Conservation (phyloP, 2,113 vertebrate species). For the Corythornis vintsioides region DNA sequence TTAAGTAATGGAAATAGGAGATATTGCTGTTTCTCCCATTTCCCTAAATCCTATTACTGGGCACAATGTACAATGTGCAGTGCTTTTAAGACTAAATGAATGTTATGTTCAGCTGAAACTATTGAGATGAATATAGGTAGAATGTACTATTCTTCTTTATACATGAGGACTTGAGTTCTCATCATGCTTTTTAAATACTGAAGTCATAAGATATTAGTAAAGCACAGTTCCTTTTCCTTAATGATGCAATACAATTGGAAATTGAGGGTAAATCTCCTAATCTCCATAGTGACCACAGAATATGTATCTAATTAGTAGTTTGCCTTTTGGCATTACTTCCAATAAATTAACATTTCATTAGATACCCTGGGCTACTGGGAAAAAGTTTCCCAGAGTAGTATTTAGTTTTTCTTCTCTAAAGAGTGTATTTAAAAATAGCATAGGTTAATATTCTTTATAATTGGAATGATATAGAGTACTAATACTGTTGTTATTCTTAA, state of each 20-base stretch:
- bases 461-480: background rate
- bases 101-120: background rate
- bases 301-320: constrained; percentile 52
- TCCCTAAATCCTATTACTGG: background rate
- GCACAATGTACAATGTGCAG: background rate
- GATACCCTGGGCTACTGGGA: background rate
- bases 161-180: constrained; percentile 1
- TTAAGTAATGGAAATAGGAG: background rate
- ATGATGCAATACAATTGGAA: constrained; percentile 46
- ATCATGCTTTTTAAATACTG: background rate
- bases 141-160: background rate
- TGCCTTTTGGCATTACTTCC: constrained; percentile 59
- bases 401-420: background rate
- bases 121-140: background rate
- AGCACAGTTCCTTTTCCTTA: constrained; percentile 6
- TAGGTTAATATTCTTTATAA: constrained; percentile 7
- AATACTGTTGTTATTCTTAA: background rate
- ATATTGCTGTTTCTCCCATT: background rate
- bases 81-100: background rate
- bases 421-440: background rate
- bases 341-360: constrained; percentile 65
- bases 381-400: constrained; percentile 15
- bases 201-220: constrained; percentile 14
- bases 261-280: constrained; percentile 21
- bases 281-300: constrained; percentile 58